phyloP scores from a whole-genome alignment of 2,888 invertebrate species.

The Panorpa germanica region DNA sequence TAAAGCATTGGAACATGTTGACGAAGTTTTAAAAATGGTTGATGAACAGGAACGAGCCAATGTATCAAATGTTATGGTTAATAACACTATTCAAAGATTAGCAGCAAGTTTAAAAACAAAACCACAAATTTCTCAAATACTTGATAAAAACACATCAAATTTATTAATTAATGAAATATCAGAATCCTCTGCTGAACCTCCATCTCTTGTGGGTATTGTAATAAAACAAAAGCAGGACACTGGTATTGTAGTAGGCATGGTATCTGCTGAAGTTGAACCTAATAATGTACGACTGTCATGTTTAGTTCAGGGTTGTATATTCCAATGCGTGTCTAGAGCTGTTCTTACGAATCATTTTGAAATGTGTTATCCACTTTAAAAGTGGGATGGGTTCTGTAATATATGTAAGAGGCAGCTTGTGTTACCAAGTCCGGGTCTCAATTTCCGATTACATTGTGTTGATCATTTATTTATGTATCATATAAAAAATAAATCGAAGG shows the following conservation, averaged over 20 bases:
- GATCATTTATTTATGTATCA: slow-evolving; percentile 12
- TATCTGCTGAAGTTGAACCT: too few relatives aligned
- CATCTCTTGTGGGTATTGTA: too few relatives aligned
- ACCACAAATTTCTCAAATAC: too few relatives aligned
- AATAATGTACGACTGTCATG: too few relatives aligned
- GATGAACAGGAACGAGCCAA: slow-evolving; percentile 5
- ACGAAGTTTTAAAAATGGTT: not conserved
- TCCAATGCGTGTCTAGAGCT: slow-evolving; percentile 18
- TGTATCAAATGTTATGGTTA: slow-evolving; percentile 16
- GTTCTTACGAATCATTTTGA: slow-evolving; percentile 20
- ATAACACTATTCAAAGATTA: slow-evolving; percentile 21
- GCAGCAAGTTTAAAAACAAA: slow-evolving; percentile 19
- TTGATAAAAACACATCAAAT: too few relatives aligned
- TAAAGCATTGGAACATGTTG: too few relatives aligned
- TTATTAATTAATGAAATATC: too few relatives aligned
- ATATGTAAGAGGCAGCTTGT: slow-evolving; percentile 22
- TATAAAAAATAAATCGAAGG: not conserved
- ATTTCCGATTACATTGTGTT: slow-evolving; percentile 18
- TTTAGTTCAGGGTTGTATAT: slow-evolving; percentile 18
- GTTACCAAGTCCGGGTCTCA: slow-evolving; percentile 14
- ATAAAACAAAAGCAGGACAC: too few relatives aligned
- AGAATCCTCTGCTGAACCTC: too few relatives aligned
- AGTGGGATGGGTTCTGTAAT: slow-evolving; percentile 35
- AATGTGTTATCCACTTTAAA: slow-evolving; percentile 20
- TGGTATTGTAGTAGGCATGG: too few relatives aligned